phyloP scores from a whole-genome alignment of 2,113 vertebrate species.

The Chionomys nivalis region DNA sequence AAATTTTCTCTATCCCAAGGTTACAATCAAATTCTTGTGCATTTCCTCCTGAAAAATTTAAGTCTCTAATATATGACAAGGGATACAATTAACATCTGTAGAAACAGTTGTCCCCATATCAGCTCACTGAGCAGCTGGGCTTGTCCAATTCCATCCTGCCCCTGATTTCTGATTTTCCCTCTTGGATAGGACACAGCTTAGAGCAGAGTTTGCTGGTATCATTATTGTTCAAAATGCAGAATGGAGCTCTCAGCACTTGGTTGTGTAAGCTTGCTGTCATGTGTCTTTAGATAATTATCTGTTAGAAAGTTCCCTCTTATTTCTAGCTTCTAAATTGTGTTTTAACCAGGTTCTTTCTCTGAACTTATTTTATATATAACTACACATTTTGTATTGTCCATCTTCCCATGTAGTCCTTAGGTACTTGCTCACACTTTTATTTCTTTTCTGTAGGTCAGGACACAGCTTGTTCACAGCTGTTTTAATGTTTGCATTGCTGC shows the following conservation, averaged over 20 bases:
- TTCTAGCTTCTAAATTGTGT: not conserved
- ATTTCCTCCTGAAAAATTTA: not conserved
- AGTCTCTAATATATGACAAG: not conserved
- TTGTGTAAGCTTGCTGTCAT: not conserved
- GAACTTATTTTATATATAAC: not conserved
- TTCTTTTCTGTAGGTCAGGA: not conserved
- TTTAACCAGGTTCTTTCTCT: not conserved
- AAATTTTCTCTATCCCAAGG: not conserved
- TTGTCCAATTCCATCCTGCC: not conserved
- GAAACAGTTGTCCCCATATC: not conserved
- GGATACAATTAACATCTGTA: not conserved
- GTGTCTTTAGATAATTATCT: not conserved
- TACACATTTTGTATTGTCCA: not conserved
- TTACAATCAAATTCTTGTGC: not conserved
- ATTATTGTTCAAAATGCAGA: not conserved
- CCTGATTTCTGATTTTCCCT: not conserved
- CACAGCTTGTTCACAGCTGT: not conserved
- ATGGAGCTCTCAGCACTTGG: not conserved
- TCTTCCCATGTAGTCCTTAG: not conserved
- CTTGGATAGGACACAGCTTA: not conserved
- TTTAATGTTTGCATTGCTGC: not conserved
- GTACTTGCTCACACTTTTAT: not conserved
- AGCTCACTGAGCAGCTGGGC: not conserved
- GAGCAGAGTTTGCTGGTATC: too few relatives aligned
- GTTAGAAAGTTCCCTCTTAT: not conserved